Percentiles rank a stretch among this genome's conserved stretches.
These are phyloP conservation scores for Hypanus sabinus DNA, from an alignment of 2,113 vertebrate species.

Conservation along the genomic window DNA sequence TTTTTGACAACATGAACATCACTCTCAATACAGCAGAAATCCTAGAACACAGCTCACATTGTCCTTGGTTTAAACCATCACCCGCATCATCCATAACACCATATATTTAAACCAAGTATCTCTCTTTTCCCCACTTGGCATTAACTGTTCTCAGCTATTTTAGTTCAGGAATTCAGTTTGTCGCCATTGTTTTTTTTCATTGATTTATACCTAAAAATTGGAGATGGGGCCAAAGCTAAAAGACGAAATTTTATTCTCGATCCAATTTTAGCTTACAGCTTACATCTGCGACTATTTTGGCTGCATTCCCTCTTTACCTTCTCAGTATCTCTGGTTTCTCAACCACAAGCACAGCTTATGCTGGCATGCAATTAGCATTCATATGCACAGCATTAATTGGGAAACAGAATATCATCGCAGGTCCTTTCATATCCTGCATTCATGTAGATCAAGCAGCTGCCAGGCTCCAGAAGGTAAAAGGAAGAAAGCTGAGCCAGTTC, in stretches of 20 bases:
- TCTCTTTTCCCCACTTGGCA: not conserved
- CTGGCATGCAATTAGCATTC: not conserved
- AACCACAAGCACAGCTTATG: not conserved
- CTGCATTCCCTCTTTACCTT: not conserved
- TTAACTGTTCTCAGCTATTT: not conserved
- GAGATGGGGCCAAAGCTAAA: not conserved
- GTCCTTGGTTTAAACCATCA: not conserved
- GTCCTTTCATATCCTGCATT: not conserved
- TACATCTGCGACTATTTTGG: not conserved
- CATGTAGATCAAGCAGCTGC: not conserved
- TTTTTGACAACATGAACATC: not conserved
- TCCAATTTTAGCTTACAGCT: not conserved
- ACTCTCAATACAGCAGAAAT: not conserved
- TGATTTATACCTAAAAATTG: not conserved
- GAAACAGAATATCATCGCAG: not conserved
- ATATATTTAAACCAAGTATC: not conserved
- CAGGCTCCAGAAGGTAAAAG: not conserved
- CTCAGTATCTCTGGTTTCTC: not conserved
- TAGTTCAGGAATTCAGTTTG: slow-evolving; percentile 3
- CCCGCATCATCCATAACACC: not conserved
- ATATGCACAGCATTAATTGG: not conserved
- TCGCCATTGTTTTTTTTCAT: not conserved
- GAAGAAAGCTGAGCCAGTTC: not conserved
- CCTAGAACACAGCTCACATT: not conserved
- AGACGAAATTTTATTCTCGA: not conserved